These are phyloP conservation scores for Drosophila baimaii DNA, from an alignment of 1,140 invertebrate genomes.

Conservation along the genomic window DNA sequence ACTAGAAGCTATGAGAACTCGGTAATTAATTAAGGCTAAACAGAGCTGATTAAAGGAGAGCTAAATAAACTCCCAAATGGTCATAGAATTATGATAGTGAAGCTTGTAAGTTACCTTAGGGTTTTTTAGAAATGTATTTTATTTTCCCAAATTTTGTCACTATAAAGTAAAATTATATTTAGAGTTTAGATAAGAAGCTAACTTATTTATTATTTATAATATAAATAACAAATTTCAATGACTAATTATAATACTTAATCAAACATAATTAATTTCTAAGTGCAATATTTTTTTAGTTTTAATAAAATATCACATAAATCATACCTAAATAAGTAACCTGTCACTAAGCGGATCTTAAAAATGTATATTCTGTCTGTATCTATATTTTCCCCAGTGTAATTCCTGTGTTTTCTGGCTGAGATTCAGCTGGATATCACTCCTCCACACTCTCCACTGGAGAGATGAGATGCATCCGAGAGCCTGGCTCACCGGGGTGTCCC, in stretches of 20 bases:
- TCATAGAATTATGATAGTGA: background rate
- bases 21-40: background rate
- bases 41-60: background rate
- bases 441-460: slow-evolving; percentile 31
- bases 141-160: background rate
- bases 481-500: slow-evolving; percentile 75
- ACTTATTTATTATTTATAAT: background rate
- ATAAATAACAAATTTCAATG: background rate
- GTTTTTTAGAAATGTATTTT: background rate
- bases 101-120: too few relatives aligned
- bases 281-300: background rate
- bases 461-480: slow-evolving; percentile 38
- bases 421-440: slow-evolving; percentile 27
- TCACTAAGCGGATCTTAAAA: background rate
- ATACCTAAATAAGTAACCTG: background rate
- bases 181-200: too few relatives aligned
- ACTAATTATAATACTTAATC: background rate
- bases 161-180: background rate
- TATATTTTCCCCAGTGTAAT: too few relatives aligned
- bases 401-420: slow-evolving; percentile 29
- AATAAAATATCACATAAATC: background rate
- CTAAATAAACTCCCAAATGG: background rate
- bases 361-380: too few relatives aligned
- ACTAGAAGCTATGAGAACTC: background rate
- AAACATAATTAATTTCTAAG: too few relatives aligned